These are phyloP conservation scores for Micrasema longulum DNA, from an alignment of 1,140 invertebrate species.

Conservation along the genomic window DNA sequence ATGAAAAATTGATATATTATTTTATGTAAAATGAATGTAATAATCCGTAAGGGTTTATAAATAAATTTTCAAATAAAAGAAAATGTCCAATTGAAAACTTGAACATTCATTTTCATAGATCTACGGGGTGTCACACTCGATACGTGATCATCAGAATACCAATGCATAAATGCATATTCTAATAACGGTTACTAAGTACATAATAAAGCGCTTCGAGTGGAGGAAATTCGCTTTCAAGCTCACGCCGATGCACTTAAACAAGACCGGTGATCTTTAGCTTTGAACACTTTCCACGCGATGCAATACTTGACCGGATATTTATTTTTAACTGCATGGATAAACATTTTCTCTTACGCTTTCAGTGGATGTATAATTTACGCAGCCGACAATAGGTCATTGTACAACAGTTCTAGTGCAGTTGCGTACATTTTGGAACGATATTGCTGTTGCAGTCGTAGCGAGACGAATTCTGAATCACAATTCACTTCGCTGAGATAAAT, in stretches of 20 bases:
- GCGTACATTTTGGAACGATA: background rate
- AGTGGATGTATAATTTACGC: conserved; percentile 1
- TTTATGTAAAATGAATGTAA: too few relatives aligned
- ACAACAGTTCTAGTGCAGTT: background rate
- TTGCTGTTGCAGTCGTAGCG: background rate
- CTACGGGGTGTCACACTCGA: too few relatives aligned
- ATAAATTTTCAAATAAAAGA: too few relatives aligned
- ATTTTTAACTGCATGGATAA: conserved; percentile 28
- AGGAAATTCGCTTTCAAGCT: conserved; percentile 25
- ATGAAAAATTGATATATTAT: too few relatives aligned
- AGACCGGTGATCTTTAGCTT: conserved; percentile 20
- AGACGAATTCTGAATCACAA: background rate
- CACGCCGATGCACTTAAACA: background rate
- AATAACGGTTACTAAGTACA: too few relatives aligned
- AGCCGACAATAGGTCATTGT: conserved; percentile 25
- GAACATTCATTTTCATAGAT: too few relatives aligned
- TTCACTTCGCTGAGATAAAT: background rate
- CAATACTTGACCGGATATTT: conserved; percentile 15
- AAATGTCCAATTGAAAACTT: too few relatives aligned
- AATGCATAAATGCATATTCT: too few relatives aligned
- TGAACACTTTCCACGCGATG: conserved; percentile 27
- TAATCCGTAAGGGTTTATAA: too few relatives aligned
- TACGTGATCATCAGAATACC: too few relatives aligned
- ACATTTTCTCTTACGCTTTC: conserved; percentile 36
- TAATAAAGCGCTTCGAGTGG: too few relatives aligned